These are phyloP conservation scores for Acipenser transmontanus DNA, from an alignment of 2,797 vertebrate genomes.

Conservation along the genomic window DNA sequence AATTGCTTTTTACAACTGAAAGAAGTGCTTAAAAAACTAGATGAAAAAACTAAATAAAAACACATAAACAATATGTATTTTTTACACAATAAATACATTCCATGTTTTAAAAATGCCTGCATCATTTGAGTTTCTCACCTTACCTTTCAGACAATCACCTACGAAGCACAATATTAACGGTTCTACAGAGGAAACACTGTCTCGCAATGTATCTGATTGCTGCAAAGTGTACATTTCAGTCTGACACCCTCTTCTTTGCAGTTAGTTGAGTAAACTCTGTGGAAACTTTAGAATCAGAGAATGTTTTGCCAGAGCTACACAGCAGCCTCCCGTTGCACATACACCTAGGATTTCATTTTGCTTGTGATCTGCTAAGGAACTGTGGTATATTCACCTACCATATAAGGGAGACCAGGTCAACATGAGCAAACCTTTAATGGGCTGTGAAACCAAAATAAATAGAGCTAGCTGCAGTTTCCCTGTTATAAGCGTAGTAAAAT, in stretches of 20 bases:
- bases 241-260: slow-evolving; percentile 22
- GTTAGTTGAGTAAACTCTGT: slow-evolving; percentile 31
- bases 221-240: slow-evolving; percentile 6
- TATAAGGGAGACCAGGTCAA: slow-evolving; percentile 64
- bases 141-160: slow-evolving; percentile 21
- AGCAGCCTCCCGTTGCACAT: slow-evolving; percentile 35
- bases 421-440: slow-evolving; percentile 52
- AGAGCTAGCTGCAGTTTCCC: slow-evolving; percentile 41
- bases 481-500: slow-evolving; percentile 36
- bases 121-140: slow-evolving; percentile 7
- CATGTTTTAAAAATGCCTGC: not conserved
- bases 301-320: slow-evolving; percentile 30
- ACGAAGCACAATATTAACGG: slow-evolving; percentile 14
- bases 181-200: slow-evolving; percentile 39
- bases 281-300: slow-evolving; percentile 41
- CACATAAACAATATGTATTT: no score
- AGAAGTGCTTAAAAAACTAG: no score
- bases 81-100: not conserved
- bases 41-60: no score
- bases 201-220: slow-evolving; percentile 41
- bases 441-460: slow-evolving; percentile 51
- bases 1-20: no score
- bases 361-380: slow-evolving; percentile 38
- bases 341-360: slow-evolving; percentile 57
- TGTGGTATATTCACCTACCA: slow-evolving; percentile 45